A percentile compares a stretch with the other conserved stretches of the same genome.
These are phyloP conservation scores for Toxostoma redivivum DNA, from an alignment of 2,113 vertebrate genomes.

Conservation along the genomic window DNA sequence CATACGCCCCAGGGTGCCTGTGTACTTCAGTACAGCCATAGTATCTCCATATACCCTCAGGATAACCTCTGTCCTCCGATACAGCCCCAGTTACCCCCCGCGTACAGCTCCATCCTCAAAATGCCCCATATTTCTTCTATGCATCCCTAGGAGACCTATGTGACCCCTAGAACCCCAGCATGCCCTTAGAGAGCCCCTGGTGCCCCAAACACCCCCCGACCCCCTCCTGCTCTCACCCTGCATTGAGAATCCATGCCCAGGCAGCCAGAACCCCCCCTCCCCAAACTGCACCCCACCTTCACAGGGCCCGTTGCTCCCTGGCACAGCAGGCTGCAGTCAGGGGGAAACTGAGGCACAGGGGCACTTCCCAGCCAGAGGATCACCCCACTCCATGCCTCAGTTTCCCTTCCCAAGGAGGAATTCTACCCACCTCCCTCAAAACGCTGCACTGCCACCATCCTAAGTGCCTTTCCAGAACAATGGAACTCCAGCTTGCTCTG, in stretches of 20 bases:
- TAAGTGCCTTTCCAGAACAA: accelerated
- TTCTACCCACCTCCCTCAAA: background rate
- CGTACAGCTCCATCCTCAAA: background rate
- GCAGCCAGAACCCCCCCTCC: too few relatives aligned
- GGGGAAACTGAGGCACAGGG: background rate
- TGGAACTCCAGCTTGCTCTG: background rate
- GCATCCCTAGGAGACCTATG: background rate
- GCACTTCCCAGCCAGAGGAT: background rate
- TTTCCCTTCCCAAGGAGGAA: background rate
- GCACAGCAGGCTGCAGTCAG: accelerated
- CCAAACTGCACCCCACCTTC: background rate
- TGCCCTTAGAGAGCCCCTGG: accelerated
- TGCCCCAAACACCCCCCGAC: too few relatives aligned
- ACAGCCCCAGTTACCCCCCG: background rate
- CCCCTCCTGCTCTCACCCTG: background rate
- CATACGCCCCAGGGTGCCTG: background rate
- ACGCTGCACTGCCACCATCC: accelerated
- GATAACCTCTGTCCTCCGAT: background rate
- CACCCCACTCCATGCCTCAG: background rate
- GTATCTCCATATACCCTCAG: too few relatives aligned
- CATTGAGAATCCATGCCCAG: too few relatives aligned
- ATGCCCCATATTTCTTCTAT: background rate
- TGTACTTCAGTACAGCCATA: background rate
- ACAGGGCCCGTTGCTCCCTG: too few relatives aligned
- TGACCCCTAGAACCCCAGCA: background rate